Base-by-base conservation (phyloP, 2,113 vertebrate species). In the Ameiurus melas region DNA sequence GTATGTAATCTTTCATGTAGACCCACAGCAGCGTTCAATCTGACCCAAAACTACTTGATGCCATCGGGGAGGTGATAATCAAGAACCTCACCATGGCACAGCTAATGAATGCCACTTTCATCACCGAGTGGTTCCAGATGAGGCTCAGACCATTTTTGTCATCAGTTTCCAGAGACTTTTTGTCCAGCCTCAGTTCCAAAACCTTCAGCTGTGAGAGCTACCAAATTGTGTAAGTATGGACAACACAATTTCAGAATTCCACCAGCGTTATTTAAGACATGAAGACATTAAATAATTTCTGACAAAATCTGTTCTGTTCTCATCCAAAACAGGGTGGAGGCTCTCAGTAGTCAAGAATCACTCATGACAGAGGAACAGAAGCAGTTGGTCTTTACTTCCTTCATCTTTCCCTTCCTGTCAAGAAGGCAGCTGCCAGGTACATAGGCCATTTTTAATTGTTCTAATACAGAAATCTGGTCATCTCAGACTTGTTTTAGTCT, bases 191-290 rank as follows among this genome's bases (percentile, higher is more conserved):
- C 4, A 90, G 89, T 87, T 70, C 85, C 71, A 92, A 89, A 79
- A 89, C 91, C 86, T 92, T 94, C 89, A 94, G 92, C 88, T 94
- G 93, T 83, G 36, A 77, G 1, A 90, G 90, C 5, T 94, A 93
- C 89, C 92, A 90, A 51, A 85, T 53, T 80, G 90, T 85, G 84
- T 88, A 47, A 60, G 84, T 80, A 22, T 6, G n/a, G 2, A 66
- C 9, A 58, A 70, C 1, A 33, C 17, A 20, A 8, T 36, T 33
- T 81, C 3, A 39, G 22, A 73, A 10, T 7, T 20, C 70, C 19
- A 39, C 17, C 9, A 39, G 33, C 39, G 7, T 36, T 22, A 22
- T 39, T 73, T 20, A 20, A 2, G 17, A 22, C 70, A 73, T 9
- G 19, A 39, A 75, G 33, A 43, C 39, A 5, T 75, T 7, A 3